Evolutionary conservation across 2,888 invertebrate genomes (phyloP).

Genomic region (Tricholauxania praeusta): DNA sequence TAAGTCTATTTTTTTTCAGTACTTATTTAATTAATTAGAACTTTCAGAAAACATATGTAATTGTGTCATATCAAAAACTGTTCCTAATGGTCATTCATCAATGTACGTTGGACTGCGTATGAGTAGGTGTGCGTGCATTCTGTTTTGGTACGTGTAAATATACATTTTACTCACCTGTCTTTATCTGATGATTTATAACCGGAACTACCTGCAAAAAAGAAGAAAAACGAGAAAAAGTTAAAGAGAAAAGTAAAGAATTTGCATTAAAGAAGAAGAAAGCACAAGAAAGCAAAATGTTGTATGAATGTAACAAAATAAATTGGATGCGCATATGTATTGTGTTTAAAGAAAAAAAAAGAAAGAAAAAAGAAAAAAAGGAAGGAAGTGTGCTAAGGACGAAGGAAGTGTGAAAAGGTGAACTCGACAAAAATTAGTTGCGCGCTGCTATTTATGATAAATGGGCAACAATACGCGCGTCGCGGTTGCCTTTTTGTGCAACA

Average conservation of each 20-base stretch:
- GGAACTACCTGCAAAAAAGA: constrained; percentile 76
- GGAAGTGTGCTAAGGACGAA: constrained; percentile 33
- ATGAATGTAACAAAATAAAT: constrained; percentile 16
- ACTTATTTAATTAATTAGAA: too few species aligned
- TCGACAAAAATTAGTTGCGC: constrained; percentile 33
- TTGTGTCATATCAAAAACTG: too few species aligned
- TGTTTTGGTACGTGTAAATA: constrained; percentile 39
- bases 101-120: constrained; percentile 46
- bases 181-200: constrained; percentile 87
- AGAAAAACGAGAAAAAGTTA: constrained; percentile 44
- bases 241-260: constrained; percentile 30
- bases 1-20: too few species aligned
- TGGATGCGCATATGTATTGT: neutral
- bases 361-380: constrained; percentile 19
- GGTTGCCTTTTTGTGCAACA: too few species aligned
- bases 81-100: constrained; percentile 45
- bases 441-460: constrained; percentile 33
- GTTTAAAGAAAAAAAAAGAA: constrained; percentile 38
- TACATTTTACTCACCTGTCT: constrained; percentile 77
- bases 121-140: constrained; percentile 36
- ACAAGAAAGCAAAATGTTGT: constrained; percentile 25
- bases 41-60: too few species aligned
- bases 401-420: constrained; percentile 24
- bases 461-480: constrained; percentile 6
- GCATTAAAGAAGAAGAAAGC: constrained; percentile 26